Base-by-base conservation (phyloP, 2,888 invertebrate genomes). In the Listrodromus nycthemerus region DNA sequence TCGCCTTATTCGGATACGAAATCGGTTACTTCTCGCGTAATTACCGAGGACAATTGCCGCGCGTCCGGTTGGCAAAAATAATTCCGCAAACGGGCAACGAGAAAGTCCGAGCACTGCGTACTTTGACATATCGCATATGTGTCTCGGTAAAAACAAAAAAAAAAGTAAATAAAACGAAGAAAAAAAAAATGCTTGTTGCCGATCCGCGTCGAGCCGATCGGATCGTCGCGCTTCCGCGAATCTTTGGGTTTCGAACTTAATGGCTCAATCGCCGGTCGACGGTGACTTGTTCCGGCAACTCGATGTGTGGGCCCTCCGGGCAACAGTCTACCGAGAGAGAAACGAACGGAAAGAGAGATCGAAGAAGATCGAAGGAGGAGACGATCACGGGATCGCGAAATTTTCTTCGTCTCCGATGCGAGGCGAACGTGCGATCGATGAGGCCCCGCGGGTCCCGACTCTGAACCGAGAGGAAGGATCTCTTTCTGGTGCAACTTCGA, bases 241-340 rank as follows among this genome's bases (percentile, higher is more conserved):
- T 83, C 70, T 80, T 80, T 75, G 52, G 70, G 80, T 73, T 84
- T 86, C 83, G 78, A 81, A 80, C 86, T 91, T 92, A 91, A 92
- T 91, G 91, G 91, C 92, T 92, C 91, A 91, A 92, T 92, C 89
- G 84, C 50, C 71, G 81, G 52, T 77, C 41, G 90, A 80, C 86
- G 83, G 83, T 50, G 71, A 77, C 77, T 80, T 88, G 89, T 91
- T 91, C 91, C 88, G 88, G 88, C 89, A 91, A 91, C 92, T 89
- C 91, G 88, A 91, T 92, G 92, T 91, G 92, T 92, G 92, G 92
- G 87, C 92, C 87, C 75, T 77, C 63, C 30, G 58, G 82, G 80
- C 80, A 84, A 78, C 63, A 71, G 27, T 58, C 19, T 48, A 61
- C 27, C n/a, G 27, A 81, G 74, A 55, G 52, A 13, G 27, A 16